Evolutionary conservation across 1,140 invertebrate species (phyloP).

Genomic region (Diachasma alloeum): DNA sequence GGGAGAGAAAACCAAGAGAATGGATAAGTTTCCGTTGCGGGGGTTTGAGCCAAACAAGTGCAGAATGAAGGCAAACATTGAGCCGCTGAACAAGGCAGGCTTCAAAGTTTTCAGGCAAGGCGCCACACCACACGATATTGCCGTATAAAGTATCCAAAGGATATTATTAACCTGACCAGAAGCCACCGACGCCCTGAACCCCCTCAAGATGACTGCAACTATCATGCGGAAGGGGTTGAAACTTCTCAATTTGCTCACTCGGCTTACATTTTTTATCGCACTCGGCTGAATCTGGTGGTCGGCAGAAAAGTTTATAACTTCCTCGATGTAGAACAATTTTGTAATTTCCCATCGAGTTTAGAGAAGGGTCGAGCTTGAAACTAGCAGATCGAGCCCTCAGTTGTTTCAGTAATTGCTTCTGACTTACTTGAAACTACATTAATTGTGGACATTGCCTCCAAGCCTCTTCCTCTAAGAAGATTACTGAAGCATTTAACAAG

Average conservation of each 20-base stretch:
- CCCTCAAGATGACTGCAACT: not conserved
- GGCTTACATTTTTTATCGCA: slow-evolving; percentile 11
- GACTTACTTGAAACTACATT: not conserved
- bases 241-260: slow-evolving; percentile 15
- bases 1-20: too few relatives aligned
- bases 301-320: not conserved
- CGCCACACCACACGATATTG: not conserved
- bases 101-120: not conserved
- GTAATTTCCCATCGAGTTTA: not conserved
- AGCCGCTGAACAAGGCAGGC: not conserved
- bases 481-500: too few relatives aligned
- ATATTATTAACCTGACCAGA: slow-evolving; percentile 12
- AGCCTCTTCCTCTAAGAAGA: not conserved
- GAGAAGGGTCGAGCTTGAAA: not conserved
- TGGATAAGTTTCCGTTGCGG: not conserved
- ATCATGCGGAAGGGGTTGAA: not conserved
- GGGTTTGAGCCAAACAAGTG: not conserved
- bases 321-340: not conserved
- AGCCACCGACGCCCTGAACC: not conserved
- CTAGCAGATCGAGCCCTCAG: not conserved
- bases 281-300: not conserved
- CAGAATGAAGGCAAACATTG: not conserved
- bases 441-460: not conserved
- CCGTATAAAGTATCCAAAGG: not conserved
- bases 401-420: slow-evolving; percentile 13